Conservation (phyloP, 2,888 invertebrate genomes). For the Ramazzottius varieornatus region DNA sequence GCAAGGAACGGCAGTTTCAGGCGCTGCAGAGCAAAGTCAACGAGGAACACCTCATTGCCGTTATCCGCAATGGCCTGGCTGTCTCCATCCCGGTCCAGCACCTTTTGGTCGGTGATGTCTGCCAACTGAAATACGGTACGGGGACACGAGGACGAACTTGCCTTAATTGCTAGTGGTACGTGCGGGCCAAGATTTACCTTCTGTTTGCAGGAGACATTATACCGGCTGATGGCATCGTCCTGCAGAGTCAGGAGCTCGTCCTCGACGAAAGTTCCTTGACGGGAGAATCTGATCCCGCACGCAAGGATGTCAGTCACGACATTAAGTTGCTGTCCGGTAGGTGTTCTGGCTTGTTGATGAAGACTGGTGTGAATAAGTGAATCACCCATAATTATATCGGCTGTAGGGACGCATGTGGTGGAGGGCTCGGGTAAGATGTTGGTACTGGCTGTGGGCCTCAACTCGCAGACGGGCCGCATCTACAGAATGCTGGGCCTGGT, state of each 20-base stretch:
- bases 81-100: neutral
- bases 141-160: too few species aligned
- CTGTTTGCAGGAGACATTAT: neutral
- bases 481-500: conserved; percentile 78
- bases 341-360: too few species aligned
- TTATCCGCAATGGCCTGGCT: neutral
- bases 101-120: neutral
- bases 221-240: conserved; percentile 5
- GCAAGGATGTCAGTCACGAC: conserved; percentile 16
- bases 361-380: too few species aligned
- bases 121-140: neutral
- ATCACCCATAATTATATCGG: too few species aligned
- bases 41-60: neutral
- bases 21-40: conserved; percentile 12
- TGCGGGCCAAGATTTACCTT: too few species aligned
- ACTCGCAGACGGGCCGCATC: conserved; percentile 96
- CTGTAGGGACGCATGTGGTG: conserved; percentile 76
- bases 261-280: conserved; percentile 7
- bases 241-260: conserved; percentile 18
- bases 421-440: conserved; percentile 98
- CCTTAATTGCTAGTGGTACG: too few species aligned
- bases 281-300: conserved; percentile 26
- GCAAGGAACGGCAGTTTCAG: conserved; percentile 23
- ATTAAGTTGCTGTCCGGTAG: conserved; percentile 16
- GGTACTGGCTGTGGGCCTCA: conserved; percentile 85